These are phyloP conservation scores for Agonopterix heracliana DNA, from an alignment of 2,888 invertebrate genomes.

Conservation along the genomic window DNA sequence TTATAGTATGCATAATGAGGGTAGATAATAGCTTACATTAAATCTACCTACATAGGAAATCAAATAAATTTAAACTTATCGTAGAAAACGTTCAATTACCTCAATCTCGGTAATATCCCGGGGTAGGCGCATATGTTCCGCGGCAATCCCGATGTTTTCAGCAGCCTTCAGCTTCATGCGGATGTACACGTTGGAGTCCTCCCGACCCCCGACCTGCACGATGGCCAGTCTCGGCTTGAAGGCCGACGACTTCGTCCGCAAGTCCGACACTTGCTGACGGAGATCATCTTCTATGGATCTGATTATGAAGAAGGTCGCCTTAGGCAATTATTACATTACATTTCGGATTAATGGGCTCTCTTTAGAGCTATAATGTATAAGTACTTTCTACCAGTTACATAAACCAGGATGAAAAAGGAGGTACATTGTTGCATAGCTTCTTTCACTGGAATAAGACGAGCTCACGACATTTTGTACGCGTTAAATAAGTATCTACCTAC, in stretches of 20 bases:
- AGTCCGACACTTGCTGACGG: conserved; percentile 77
- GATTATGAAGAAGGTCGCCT: conserved; percentile 12
- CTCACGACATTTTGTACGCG: no score
- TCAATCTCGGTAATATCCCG: conserved; percentile 87
- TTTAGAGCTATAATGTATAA: background rate
- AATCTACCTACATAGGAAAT: no score
- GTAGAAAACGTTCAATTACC: conserved; percentile 51
- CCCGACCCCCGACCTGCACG: conserved; percentile 96
- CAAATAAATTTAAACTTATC: no score
- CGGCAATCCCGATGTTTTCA: conserved; percentile 90
- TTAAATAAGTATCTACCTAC: no score
- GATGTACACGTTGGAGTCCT: conserved; percentile 99
- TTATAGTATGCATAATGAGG: no score
- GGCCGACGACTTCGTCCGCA: conserved; percentile 73
- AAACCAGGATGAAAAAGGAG: background rate
- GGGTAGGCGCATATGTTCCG: conserved; percentile 87
- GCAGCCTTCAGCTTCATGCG: conserved; percentile 96
- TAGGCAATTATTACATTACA: no score
- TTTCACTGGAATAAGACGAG: no score
- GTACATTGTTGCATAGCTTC: background rate
- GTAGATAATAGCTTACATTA: no score
- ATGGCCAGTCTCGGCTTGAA: conserved; percentile 90
- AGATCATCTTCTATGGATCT: conserved; percentile 85
- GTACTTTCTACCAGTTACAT: background rate
- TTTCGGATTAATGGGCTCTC: background rate